Conservation (phyloP, 2,888 invertebrate species). For the Athalia circularis region DNA sequence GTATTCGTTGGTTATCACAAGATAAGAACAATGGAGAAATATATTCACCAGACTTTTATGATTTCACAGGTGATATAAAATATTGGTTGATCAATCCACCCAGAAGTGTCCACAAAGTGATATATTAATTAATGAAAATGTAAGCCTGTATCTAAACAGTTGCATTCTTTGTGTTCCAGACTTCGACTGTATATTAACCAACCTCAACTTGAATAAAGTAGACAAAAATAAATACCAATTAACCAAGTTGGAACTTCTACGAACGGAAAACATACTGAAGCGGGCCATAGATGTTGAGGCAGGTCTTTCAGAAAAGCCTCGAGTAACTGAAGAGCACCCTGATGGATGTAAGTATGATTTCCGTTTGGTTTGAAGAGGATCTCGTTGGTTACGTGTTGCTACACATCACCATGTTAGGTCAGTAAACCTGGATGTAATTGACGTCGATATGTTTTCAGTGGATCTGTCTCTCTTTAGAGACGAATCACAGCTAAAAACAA, state of each 20-base stretch:
- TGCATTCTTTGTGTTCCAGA: conserved; percentile 74
- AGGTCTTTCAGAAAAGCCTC: conserved; percentile 79
- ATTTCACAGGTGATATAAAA: conserved; percentile 81
- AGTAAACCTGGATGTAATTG: not conserved
- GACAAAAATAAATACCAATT: conserved; percentile 84
- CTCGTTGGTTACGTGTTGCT: conserved; percentile 4
- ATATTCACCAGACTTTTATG: conserved; percentile 93
- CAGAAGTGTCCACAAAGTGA: too few relatives aligned
- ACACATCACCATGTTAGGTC: not conserved
- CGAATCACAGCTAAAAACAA: conserved; percentile 86
- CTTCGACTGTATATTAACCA: conserved; percentile 92
- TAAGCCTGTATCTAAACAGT: too few relatives aligned
- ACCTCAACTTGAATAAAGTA: conserved; percentile 84
- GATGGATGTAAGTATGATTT: conserved; percentile 83
- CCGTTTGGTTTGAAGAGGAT: not conserved
- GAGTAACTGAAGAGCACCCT: conserved; percentile 88
- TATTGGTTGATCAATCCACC: conserved; percentile 46
- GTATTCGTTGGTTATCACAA: conserved; percentile 93
- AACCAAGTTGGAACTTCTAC: conserved; percentile 83
- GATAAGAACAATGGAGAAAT: conserved; percentile 83
- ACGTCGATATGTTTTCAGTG: conserved; percentile 76
- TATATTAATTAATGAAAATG: too few relatives aligned
- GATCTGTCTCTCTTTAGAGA: conserved; percentile 89
- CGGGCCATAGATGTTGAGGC: conserved; percentile 89
- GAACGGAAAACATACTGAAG: conserved; percentile 89